These are phyloP conservation scores for Lithophane ornitopus DNA, from an alignment of 2,888 invertebrate genomes.

Conservation along the genomic window DNA sequence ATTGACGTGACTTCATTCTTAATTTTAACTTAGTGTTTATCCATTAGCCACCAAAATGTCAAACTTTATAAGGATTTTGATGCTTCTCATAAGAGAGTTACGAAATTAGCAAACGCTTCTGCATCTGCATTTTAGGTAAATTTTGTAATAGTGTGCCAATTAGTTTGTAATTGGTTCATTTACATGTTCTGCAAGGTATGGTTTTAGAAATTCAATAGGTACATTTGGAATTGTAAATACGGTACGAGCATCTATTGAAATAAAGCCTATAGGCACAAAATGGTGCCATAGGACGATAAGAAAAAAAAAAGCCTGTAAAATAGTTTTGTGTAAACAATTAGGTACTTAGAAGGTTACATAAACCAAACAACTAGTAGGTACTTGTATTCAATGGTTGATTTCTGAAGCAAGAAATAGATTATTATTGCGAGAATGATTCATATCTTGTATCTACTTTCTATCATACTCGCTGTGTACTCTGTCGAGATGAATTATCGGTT, in stretches of 20 bases:
- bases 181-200: neutral
- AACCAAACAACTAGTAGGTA: slow-evolving; percentile 2
- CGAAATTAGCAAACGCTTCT: slow-evolving; percentile 17
- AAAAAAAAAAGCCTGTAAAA: slow-evolving; percentile 18
- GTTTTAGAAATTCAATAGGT: slow-evolving; percentile 4
- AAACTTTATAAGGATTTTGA: slow-evolving; percentile 17
- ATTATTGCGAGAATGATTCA: slow-evolving; percentile 75
- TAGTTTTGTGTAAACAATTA: slow-evolving; percentile 24
- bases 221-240: neutral
- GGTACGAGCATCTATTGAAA: slow-evolving; percentile 12
- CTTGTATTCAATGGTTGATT: slow-evolving; percentile 62
- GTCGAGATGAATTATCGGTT: slow-evolving; percentile 67
- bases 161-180: neutral
- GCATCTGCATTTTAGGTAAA: slow-evolving; percentile 25
- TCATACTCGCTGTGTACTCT: slow-evolving; percentile 54
- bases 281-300: neutral
- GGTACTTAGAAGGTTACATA: slow-evolving; percentile 3
- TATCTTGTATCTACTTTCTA: slow-evolving; percentile 74
- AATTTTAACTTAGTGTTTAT: slow-evolving; percentile 46
- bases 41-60: slow-evolving; percentile 36
- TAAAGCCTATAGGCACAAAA: neutral
- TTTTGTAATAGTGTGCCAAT: neutral
- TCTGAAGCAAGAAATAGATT: slow-evolving; percentile 67
- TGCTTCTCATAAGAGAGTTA: slow-evolving; percentile 17
- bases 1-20: slow-evolving; percentile 57